Percentiles rank a stretch among this genome's conserved stretches.
These are phyloP conservation scores for Trachelipus rathkii DNA, from an alignment of 1,140 invertebrate genomes.

Conservation along the genomic window DNA sequence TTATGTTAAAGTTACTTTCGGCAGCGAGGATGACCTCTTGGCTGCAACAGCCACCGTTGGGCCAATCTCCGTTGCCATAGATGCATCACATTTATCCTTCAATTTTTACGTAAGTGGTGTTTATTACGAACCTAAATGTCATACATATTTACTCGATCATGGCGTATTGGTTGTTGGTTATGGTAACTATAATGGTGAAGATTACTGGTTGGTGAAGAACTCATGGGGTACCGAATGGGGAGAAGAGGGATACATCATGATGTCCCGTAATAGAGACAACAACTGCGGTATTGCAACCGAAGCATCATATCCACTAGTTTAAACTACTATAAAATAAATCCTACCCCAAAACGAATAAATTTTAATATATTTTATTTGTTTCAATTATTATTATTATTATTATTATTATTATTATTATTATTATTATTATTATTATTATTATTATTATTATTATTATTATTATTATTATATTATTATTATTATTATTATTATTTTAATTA, in stretches of 20 bases:
- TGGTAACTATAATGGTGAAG: constrained; percentile 61
- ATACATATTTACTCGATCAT: constrained; percentile 74
- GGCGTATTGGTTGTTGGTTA: constrained; percentile 83
- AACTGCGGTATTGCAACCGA: constrained; percentile 77
- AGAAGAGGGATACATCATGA: constrained; percentile 79
- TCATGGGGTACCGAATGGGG: constrained; percentile 81
- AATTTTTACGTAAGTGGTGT: not conserved
- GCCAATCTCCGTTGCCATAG: constrained; percentile 65
- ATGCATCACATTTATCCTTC: constrained; percentile 49
- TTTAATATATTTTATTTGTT: too few species aligned
- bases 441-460: too few species aligned
- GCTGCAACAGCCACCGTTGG: constrained; percentile 81
- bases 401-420: too few species aligned
- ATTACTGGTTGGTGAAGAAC: constrained; percentile 83
- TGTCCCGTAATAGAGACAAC: constrained; percentile 81
- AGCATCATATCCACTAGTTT: constrained; percentile 78
- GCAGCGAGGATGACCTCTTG: constrained; percentile 65
- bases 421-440: too few species aligned
- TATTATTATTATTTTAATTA: too few species aligned
- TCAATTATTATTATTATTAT: too few species aligned
- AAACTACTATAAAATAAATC: too few species aligned
- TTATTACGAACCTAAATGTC: not conserved
- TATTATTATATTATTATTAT: too few species aligned
- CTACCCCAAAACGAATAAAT: too few species aligned
- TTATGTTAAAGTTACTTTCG: constrained; percentile 62